Base-by-base conservation (phyloP, 2,797 vertebrate genomes). In the Artibeus jamaicensis region DNA sequence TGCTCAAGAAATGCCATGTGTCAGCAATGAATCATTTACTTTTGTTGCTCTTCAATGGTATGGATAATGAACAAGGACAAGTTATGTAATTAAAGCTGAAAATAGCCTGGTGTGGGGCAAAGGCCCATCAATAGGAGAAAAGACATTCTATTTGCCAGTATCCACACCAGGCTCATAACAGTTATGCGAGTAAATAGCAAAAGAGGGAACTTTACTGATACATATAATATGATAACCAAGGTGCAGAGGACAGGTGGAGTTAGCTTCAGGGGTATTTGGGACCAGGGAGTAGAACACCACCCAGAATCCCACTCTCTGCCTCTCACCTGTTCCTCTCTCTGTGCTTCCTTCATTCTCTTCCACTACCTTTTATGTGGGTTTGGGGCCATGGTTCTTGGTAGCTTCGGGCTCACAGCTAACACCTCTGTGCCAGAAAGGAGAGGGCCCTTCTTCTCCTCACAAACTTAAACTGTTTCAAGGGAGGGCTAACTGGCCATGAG, bases 21-120 rank as follows among this genome's bases (percentile, higher is more conserved):
- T 98, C 98, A 98, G 98, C 98, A 98, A 97, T 98, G 98, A 98
- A 98, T 98, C 98, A 98, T 97, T 98, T 98, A 98, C 90, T 97
- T 98, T 91, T 97, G 97, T 98, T 97, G 95, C 97, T 98, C 97
- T 98, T 98, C 97, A 98, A 48, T 97, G 96, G 97, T 96, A 97
- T 19, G 9, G 97, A 91, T 98, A 98, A 98, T 98, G 98, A 98
- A 97, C 96, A 98, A 98, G 97, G 98, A 98, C 98, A 98, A 97
- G 96, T 98, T 94, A 46, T 94, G 97, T 98, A 98, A 98, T 98
- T 98, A 98, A 98, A 98, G 91, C 97, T 92, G 95, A 98, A 98
- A 98, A 98, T 98, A 98, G 96, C 94, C 77, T 94, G 76, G 92
- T 0, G 96, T 93, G 93, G 92, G 91, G 96, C 48, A 91, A 57